phyloP scores from a whole-genome alignment of 2,888 invertebrate genomes.

The Agelastica alni region DNA sequence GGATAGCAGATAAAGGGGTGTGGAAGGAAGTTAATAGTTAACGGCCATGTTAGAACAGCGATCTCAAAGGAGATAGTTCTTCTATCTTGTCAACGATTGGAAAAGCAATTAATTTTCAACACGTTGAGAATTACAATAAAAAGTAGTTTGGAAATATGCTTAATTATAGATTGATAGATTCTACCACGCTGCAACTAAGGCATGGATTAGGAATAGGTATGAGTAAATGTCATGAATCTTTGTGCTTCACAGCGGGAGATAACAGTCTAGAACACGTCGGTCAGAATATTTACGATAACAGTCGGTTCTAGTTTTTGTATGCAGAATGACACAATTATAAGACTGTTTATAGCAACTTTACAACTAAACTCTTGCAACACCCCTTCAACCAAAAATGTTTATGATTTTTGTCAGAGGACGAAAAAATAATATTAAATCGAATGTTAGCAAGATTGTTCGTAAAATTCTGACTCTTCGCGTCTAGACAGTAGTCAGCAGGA shows the following conservation, averaged over 20 bases:
- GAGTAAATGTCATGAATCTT: constrained; percentile 55
- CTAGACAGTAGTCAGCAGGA: constrained; percentile 40
- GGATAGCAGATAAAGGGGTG: constrained; percentile 25
- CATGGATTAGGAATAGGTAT: constrained; percentile 53
- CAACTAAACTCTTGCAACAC: too few species aligned
- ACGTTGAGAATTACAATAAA: constrained; percentile 44
- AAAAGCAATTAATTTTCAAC: constrained; percentile 44
- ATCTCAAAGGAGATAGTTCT: constrained; percentile 31
- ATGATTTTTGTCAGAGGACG: too few species aligned
- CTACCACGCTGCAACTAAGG: constrained; percentile 52
- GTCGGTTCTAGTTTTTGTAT: too few species aligned
- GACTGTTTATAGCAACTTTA: too few species aligned
- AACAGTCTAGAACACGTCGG: neutral
- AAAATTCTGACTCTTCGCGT: neutral
- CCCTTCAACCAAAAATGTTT: too few species aligned
- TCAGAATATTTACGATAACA: too few species aligned
- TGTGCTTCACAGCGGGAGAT: constrained; percentile 51
- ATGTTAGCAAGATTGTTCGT: neutral
- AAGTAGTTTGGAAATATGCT: constrained; percentile 47
- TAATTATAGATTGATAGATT: constrained; percentile 56
- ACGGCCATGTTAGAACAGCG: constrained; percentile 32
- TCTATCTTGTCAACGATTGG: constrained; percentile 42
- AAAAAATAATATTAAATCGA: too few species aligned
- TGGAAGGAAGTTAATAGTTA: constrained; percentile 25
- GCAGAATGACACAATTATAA: too few species aligned